Evolutionary conservation across 2,888 invertebrate species (phyloP), one percentile per base, ranked within the genome.

Genomic region (Acanthosepion pharaonis): DNA sequence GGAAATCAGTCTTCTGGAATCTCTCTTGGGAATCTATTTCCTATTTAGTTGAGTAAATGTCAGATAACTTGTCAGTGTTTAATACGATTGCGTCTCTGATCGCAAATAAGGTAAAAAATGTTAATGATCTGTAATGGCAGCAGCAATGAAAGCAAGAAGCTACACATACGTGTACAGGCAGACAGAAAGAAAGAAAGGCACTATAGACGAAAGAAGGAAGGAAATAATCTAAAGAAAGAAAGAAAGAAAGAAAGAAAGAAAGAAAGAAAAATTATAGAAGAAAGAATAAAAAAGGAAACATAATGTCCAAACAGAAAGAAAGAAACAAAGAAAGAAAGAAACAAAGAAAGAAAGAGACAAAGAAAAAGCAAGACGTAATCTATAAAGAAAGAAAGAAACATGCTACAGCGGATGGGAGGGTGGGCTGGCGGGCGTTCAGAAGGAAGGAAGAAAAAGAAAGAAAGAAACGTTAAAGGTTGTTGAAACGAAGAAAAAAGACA

Each of bases 351-450:
- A n/a, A 25, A 28, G 28, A 64, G 4, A 64, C 3, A 28, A 28
- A 28, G 8, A 64, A 28, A 64, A n/a, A n/a, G n/a, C n/a, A n/a
- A n/a, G n/a, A n/a, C n/a, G n/a, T n/a, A n/a, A n/a, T n/a, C n/a
- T n/a, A n/a, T n/a, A n/a, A n/a, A n/a, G n/a, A n/a, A n/a, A n/a
- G 28, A 25, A 28, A 28, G 9, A 64, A 28, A 28, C 25, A 64
- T 8, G 9, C 28, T n/a, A n/a, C 28, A 78, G 8, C 3, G 2
- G 2, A 0, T 3, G 0, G 9, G 8, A n/a, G n/a, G n/a, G 6
- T 9, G 9, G 15, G n/a, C 6, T 11, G 9, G 6, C n/a, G 18
- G 15, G 15, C 9, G 0, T n/a, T 4, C 6, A 78, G 11, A 59
- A 5, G 20, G 5, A 59, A 23, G n/a, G n/a, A n/a, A 78, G 33